Conservation (phyloP, 2,797 vertebrate genomes). For the Myotis pilosus region DNA sequence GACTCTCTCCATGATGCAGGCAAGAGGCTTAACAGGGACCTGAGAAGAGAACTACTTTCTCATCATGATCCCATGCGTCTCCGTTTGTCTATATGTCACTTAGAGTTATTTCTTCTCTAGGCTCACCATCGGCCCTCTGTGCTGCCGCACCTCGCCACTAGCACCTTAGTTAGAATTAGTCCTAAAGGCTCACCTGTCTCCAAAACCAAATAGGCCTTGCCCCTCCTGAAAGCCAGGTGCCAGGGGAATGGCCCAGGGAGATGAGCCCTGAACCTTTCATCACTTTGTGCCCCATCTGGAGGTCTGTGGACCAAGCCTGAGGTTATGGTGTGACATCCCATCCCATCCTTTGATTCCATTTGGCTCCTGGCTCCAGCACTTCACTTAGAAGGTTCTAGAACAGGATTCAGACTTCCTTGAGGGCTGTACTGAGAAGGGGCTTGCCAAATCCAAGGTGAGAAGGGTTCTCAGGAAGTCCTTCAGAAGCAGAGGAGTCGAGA, state of each 20-base stretch:
- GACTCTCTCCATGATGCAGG: constrained; percentile 31
- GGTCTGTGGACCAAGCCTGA: neutral
- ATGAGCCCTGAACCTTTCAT: accelerated
- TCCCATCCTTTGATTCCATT: neutral
- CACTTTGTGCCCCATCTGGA: neutral
- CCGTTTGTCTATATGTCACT: neutral
- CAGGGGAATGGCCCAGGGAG: accelerated
- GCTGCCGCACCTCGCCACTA: neutral
- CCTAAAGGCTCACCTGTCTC: neutral
- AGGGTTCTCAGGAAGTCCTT: neutral
- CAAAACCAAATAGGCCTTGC: neutral
- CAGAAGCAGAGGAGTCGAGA: neutral
- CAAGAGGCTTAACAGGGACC: neutral
- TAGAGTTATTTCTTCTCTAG: neutral
- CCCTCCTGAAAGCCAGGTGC: neutral
- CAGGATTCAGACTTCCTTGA: neutral
- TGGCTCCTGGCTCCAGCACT: neutral
- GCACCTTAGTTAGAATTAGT: neutral
- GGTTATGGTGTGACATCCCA: neutral
- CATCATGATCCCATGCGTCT: neutral
- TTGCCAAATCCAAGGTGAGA: neutral
- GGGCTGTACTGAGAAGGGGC: neutral
- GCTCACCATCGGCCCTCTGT: neutral
- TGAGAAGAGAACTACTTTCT: constrained; percentile 1
- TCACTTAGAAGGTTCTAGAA: constrained; percentile 34